Conservation (phyloP, 2,888 invertebrate genomes). For the Lepidochrysops patricia region DNA sequence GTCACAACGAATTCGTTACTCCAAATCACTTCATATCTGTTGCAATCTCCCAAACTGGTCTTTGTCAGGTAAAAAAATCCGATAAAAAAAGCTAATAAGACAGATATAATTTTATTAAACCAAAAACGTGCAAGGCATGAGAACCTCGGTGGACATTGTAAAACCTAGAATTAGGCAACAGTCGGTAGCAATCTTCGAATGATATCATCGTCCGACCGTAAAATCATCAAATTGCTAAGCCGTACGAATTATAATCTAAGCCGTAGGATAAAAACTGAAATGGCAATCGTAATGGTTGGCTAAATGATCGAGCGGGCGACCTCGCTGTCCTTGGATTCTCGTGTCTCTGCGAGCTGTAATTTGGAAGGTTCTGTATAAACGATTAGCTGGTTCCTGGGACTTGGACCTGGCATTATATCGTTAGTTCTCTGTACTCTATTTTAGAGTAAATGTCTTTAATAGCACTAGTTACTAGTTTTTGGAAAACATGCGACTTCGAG, state of each 20-base stretch:
- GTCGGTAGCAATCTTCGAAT: slow-evolving; percentile 11
- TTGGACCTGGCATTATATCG: slow-evolving; percentile 63
- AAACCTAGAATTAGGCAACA: not conserved
- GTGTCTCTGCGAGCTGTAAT: slow-evolving; percentile 69
- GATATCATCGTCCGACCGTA: slow-evolving; percentile 33
- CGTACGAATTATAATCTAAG: slow-evolving; percentile 47
- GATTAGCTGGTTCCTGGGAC: slow-evolving; percentile 70
- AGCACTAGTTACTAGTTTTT: not conserved
- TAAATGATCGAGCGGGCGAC: slow-evolving; percentile 69
- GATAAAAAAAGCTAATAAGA: too few relatives aligned
- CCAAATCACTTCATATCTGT: not conserved
- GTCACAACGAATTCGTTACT: too few relatives aligned
- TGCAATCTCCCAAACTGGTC: too few relatives aligned
- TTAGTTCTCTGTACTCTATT: slow-evolving; percentile 37
- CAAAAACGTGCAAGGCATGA: not conserved
- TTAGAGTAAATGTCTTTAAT: not conserved
- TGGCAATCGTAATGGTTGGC: slow-evolving; percentile 69
- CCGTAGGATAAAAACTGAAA: slow-evolving; percentile 67
- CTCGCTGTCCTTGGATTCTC: slow-evolving; percentile 68
- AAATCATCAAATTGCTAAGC: slow-evolving; percentile 46
- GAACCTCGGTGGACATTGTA: not conserved
- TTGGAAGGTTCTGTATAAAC: slow-evolving; percentile 64
- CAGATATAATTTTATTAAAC: too few relatives aligned
- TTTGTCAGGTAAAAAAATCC: too few relatives aligned
- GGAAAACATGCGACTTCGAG: not conserved